Base-by-base conservation (phyloP, 2,113 vertebrate genomes). In the Zosterops japonicus region DNA sequence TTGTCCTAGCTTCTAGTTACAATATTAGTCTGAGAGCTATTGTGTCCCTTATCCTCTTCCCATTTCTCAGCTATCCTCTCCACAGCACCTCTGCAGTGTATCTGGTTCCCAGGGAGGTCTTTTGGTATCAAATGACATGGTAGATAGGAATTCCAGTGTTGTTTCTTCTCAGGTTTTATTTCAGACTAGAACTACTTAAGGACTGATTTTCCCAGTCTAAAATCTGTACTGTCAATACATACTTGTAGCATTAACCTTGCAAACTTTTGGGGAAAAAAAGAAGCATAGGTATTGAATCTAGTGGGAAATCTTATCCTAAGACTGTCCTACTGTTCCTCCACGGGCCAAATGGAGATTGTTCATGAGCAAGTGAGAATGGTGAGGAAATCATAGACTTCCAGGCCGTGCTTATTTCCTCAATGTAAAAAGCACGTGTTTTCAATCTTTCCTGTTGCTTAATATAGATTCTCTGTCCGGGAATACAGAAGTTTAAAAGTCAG, bases 201-300 rank as follows among this genome's bases (percentile, higher is more conserved):
- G 47, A n/a, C 2, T 19, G 11, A 17, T 14, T 74, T 57, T 23
- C 7, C 74, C 20, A 7, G 50, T 56, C 14, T 22, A 29, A 74
- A 64, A 23, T 50, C 20, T 44, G 4, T 64, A 0, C 1, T 83
- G 5, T 41, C 8, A 7, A 4, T 53, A 15, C 0, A 0, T 65
- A 6, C 14, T 15, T 17, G 12, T 10, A 35, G 20, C 2, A 1
- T 16, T 11, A 61, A 14, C 33, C 15, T 74, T 11, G 28, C 4
- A 20, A 14, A 14, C 7, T 59, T 17, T 6, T 3, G 9, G 6
- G 28, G 19, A 3, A 12, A 7, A 16, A 24, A 79, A 18, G 11
- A 36, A 56, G 4, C 47, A 3, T 14, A 36, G 15, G 3, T 35
- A 5, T 70, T 63, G 4, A 29, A 7, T 74, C 49, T 52, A 31